Conservation (phyloP, 2,797 vertebrate species). For the Astyanax mexicanus region DNA sequence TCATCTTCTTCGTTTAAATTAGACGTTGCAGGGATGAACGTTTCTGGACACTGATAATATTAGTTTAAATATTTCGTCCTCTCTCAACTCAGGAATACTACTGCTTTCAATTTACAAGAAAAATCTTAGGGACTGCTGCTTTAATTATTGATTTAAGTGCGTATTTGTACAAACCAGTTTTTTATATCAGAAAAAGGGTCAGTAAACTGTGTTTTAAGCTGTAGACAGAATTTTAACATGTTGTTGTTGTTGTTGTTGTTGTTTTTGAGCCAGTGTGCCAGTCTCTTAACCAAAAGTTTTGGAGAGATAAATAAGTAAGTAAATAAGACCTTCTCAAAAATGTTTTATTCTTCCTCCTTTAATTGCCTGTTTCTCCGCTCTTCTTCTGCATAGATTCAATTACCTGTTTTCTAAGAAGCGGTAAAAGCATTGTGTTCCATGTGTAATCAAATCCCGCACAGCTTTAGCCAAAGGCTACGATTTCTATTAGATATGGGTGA, state of each 20-base stretch:
- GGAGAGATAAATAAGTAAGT: conserved; percentile 16
- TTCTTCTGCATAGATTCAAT: conserved; percentile 79
- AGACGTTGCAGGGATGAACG: no score
- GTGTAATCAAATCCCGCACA: conserved; percentile 81
- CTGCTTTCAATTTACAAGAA: no score
- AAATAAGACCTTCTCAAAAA: conserved; percentile 43
- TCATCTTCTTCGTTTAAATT: background rate
- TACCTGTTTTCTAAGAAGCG: conserved; percentile 86
- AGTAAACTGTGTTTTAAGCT: background rate
- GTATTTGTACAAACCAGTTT: background rate
- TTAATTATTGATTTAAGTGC: no score
- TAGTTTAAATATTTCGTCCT: no score
- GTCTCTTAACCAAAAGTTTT: conserved; percentile 18
- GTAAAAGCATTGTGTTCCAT: conserved; percentile 86
- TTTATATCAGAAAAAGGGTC: background rate
- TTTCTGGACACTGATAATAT: no score
- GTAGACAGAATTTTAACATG: no score
- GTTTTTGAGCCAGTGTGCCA: background rate
- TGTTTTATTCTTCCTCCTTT: conserved; percentile 71
- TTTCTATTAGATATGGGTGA: conserved; percentile 88
- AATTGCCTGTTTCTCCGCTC: conserved; percentile 82
- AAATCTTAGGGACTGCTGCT: no score
- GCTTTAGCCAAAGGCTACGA: conserved; percentile 83
- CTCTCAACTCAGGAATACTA: no score
- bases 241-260: background rate